Percentiles rank a stretch among this genome's conserved stretches.
Conservation (phyloP, 2,888 invertebrate genomes). For the Oscheius sp. region DNA sequence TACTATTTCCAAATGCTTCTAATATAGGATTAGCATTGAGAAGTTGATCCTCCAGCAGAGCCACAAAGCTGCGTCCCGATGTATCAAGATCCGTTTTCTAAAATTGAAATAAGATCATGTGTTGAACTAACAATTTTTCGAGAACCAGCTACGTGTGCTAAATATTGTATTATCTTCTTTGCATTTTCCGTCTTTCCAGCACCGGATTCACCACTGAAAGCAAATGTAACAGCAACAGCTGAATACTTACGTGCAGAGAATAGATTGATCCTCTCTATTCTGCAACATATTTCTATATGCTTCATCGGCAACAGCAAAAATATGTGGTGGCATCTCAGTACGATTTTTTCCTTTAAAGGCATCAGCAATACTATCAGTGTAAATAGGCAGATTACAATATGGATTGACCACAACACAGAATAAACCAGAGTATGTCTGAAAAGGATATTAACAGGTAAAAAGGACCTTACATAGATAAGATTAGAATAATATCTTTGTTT, state of each 20-base stretch:
- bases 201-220: constrained; percentile 87
- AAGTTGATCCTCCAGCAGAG: constrained; percentile 97
- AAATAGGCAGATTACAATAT: constrained; percentile 92
- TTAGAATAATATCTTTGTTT: constrained; percentile 99
- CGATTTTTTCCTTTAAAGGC: constrained; percentile 93
- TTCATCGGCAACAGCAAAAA: constrained; percentile 98
- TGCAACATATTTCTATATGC: constrained; percentile 99
- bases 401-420: constrained; percentile 99
- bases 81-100: constrained; percentile 38
- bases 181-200: constrained; percentile 99
- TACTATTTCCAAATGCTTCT: constrained; percentile 99
- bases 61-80: constrained; percentile 71
- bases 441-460: background rate
- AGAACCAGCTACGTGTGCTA: constrained; percentile 96
- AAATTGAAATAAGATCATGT: background rate
- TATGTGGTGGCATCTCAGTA: constrained; percentile 94
- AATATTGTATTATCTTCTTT: constrained; percentile 99
- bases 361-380: constrained; percentile 98
- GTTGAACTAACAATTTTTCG: background rate
- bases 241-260: constrained; percentile 84
- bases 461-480: constrained; percentile 91
- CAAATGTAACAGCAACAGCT: background rate
- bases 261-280: constrained; percentile 99
- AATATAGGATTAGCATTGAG: constrained; percentile 96
- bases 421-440: constrained; percentile 97